Evolutionary conservation across 2,113 vertebrate species (phyloP).

Genomic region (Phalacrocorax brasilianus): DNA sequence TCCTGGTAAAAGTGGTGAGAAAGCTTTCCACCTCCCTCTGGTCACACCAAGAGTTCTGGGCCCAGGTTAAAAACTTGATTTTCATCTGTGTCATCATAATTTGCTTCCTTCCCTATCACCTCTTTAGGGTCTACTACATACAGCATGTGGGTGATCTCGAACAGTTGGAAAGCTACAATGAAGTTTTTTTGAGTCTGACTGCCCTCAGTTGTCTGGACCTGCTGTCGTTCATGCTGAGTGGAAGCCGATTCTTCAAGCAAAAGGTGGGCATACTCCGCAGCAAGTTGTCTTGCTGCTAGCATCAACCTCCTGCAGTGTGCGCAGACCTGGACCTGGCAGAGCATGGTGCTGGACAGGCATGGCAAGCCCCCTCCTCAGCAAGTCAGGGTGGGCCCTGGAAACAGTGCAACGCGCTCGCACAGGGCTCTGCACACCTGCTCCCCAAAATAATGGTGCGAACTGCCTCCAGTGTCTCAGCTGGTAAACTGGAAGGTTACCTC

Average conservation of each 20-base stretch:
- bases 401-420: accelerated
- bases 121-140: slow-evolving; percentile 83
- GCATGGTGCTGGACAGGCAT: accelerated
- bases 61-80: slow-evolving; percentile 84
- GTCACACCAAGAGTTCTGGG: slow-evolving; percentile 87
- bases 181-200: slow-evolving; percentile 86
- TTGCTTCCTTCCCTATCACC: slow-evolving; percentile 87
- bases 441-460: background rate
- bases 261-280: slow-evolving; percentile 33
- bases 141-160: background rate
- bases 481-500: background rate
- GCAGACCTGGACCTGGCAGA: background rate
- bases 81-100: slow-evolving; percentile 84
- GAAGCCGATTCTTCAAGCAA: slow-evolving; percentile 67
- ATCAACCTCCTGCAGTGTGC: accelerated
- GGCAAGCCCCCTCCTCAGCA: background rate
- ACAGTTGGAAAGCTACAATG: slow-evolving; percentile 73
- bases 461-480: background rate
- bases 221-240: slow-evolving; percentile 70
- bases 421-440: background rate
- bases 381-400: background rate
- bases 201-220: slow-evolving; percentile 87
- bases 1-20: slow-evolving; percentile 65
- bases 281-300: slow-evolving; percentile 57
- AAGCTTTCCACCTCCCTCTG: slow-evolving; percentile 63